Evolutionary conservation across 2,797 vertebrate species (phyloP).

Genomic region (Danio jaintianensis): DNA sequence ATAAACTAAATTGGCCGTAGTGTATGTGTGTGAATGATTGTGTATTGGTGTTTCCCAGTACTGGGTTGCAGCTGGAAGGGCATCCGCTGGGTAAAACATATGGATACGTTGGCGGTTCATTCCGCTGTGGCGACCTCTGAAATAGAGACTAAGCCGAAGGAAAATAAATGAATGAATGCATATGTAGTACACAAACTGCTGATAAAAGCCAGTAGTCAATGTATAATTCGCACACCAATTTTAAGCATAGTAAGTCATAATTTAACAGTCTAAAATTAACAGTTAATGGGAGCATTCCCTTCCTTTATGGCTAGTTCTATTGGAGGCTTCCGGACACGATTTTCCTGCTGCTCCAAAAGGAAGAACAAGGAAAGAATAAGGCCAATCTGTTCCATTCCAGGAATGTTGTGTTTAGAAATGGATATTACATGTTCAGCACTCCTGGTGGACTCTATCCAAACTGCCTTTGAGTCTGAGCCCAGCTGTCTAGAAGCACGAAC

Average conservation of each 20-base stretch:
- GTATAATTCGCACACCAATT: too few species aligned
- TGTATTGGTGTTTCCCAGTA: too few species aligned
- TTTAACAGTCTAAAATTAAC: neutral
- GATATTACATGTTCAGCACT: constrained; percentile 42
- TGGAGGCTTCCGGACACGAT: constrained; percentile 21
- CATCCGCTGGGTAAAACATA: too few species aligned
- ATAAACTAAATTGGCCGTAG: too few species aligned
- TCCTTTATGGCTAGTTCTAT: neutral
- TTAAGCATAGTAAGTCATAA: neutral
- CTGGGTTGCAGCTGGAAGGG: too few species aligned
- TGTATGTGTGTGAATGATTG: too few species aligned
- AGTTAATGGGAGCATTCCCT: neutral
- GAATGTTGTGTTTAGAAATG: constrained; percentile 48
- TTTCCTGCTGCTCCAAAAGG: constrained; percentile 3
- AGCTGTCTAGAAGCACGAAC: constrained; percentile 26
- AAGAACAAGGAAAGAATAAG: constrained; percentile 38
- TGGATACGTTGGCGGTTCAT: too few species aligned
- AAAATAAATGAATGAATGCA: too few species aligned
- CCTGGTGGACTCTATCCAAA: constrained; percentile 45
- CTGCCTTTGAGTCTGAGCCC: constrained; percentile 17
- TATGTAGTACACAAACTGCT: too few species aligned
- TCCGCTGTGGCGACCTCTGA: too few species aligned
- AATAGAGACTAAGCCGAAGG: too few species aligned
- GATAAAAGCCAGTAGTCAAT: too few species aligned
- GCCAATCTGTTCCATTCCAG: constrained; percentile 43